Evolutionary conservation across 2,113 vertebrate genomes (phyloP), one percentile per base, ranked within the genome.

Genomic region (Eleginops maclovinus): DNA sequence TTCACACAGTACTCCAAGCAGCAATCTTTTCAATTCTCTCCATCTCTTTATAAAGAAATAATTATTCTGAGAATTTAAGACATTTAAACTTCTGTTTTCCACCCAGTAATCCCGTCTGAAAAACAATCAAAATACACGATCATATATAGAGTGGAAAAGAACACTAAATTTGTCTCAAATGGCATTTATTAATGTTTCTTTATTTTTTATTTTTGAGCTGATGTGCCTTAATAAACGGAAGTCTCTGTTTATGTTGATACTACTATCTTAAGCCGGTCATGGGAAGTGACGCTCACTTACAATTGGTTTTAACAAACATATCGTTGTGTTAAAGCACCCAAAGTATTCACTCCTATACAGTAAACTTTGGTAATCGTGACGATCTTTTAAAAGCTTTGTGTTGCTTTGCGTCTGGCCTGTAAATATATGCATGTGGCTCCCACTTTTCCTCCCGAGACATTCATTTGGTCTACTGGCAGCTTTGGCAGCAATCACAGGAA

Each of bases 401-500:
- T 65, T 56, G 61, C 72, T 73, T 40, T 55, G 28, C 40, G 8
- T 28, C 31, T 44, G 53, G 71, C 28, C 65, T 72, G 76, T 75
- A 65, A 74, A 71, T 59, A 54, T 59, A 65, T 81, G 62, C 78
- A 50, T 54, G 41, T 21, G 16, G 53, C 68, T 68, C 66, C 54
- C 56, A 4, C 24, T 55, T 63, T 22, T 46, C 62, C 73, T 77
- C 58, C 63, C 10, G 44, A 74, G 68, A 69, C 85, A 66, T 80
- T 81, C 50, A 75, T 75, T 56, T 74, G 49, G 43, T 77, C 47
- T 11, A 22, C 55, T 84, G 74, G 65, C 74, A 79, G 86, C 71
- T 66, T 72, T 67, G 61, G 85, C 81, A 81, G 81, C 71, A 63
- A 70, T 72, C 78, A 64, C 74, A 51, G 62, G 72, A 77, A 74